phyloP scores from a whole-genome alignment of 2,113 vertebrate genomes.

The Zosterops borbonicus region DNA sequence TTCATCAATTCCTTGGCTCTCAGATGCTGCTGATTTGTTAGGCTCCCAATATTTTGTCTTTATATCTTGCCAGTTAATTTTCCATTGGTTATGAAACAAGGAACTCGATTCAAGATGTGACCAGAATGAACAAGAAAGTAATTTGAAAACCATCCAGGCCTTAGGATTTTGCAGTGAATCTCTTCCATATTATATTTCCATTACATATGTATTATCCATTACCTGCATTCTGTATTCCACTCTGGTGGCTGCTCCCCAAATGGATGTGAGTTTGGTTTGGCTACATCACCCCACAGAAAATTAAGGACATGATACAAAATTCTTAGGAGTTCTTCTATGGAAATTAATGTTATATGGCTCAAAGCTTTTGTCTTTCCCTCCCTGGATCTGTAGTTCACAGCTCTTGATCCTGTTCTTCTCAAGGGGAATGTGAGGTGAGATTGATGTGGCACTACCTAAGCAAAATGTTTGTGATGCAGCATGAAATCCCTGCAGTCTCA shows the following conservation, averaged over 20 bases:
- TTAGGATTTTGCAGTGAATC: background rate
- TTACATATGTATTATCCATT: background rate
- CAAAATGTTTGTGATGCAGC: background rate
- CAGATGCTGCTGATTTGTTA: background rate
- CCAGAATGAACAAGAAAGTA: background rate
- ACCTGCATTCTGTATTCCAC: background rate
- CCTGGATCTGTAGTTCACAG: background rate
- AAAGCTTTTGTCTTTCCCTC: background rate
- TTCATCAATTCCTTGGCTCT: constrained; percentile 7
- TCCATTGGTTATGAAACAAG: background rate
- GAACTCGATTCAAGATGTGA: background rate
- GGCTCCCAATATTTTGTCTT: background rate
- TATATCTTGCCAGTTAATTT: background rate
- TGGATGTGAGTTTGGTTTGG: background rate
- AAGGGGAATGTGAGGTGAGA: background rate
- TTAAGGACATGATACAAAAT: background rate
- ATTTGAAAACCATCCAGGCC: background rate
- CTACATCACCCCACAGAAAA: background rate
- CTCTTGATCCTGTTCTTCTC: background rate
- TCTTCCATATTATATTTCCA: background rate
- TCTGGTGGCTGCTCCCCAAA: background rate
- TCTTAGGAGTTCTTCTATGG: background rate
- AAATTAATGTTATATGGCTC: background rate
- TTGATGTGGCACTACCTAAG: background rate
- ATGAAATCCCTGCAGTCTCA: background rate